Evolutionary conservation across 2,113 vertebrate species (phyloP), one percentile per base, ranked within the genome.

Genomic region (Hippocampus zosterae): DNA sequence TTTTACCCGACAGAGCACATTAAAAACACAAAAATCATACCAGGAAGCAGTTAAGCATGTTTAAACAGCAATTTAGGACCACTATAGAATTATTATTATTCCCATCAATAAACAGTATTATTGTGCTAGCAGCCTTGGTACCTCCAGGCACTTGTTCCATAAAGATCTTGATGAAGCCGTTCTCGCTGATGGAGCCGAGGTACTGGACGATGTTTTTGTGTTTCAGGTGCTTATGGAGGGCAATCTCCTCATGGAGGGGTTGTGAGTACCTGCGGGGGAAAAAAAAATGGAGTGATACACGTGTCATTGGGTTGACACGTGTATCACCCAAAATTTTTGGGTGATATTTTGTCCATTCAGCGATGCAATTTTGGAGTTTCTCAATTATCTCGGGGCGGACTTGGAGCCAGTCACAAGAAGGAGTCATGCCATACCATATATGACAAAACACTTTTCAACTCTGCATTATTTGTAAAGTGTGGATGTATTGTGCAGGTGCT

Each of bases 181-280:
- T 95, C 85, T 99, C 96, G 71, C 97, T 99, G 84, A 99, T 91
- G 66, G 97, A 99, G 61, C 97, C 97, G 77, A 99, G 91, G 88
- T 98, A 99, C 79, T 98, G 97, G 66, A 99, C 97, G 48, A 99
- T 99, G 88, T 99, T 99, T 91, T 98, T 98, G 88, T 99, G 97
- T 77, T 99, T 98, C 40, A 99, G 90, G 81, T 98, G 97, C 44
- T 97, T 99, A 88, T 99, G 97, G 53, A 98, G 92, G 42, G 97
- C 95, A 66, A 99, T 99, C 92, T 99, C 97, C 89, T 99, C 97
- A 79, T 99, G 97, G 8, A 99, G 92, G 21, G 97, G 97, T 48
- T 99, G 97, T 3, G 97, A 99, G 76, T 97, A 98, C 68, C 97
- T 99, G 82, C 1, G 52, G 61, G 67, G 64, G 40, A 72, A 23